phyloP scores from a whole-genome alignment of 2,113 vertebrate species.

The Channa maculata region DNA sequence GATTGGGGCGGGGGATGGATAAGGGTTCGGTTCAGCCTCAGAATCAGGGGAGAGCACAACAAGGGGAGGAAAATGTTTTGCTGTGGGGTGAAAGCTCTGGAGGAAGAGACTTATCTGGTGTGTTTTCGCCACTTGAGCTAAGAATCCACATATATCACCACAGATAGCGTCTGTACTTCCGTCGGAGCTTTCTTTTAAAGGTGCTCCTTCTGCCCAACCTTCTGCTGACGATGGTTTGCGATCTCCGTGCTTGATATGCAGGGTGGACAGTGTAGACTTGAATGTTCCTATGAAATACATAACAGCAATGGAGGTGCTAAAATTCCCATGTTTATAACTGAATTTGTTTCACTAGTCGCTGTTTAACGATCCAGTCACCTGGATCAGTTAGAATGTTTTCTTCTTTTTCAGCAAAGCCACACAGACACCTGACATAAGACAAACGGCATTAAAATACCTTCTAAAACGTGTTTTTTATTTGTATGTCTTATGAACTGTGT shows the following conservation, averaged over 20 bases:
- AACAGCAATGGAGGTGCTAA: slow-evolving; percentile 69
- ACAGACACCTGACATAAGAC: slow-evolving; percentile 74
- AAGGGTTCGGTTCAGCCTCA: slow-evolving; percentile 42
- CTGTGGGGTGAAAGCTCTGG: slow-evolving; percentile 55
- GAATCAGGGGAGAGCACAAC: slow-evolving; percentile 43
- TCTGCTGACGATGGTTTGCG: slow-evolving; percentile 60
- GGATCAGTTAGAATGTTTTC: slow-evolving; percentile 62
- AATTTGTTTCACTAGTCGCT: slow-evolving; percentile 62
- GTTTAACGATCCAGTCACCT: slow-evolving; percentile 61
- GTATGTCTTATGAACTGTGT: slow-evolving; percentile 71
- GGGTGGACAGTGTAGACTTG: slow-evolving; percentile 65
- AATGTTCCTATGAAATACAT: slow-evolving; percentile 72
- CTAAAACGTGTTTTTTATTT: slow-evolving; percentile 58
- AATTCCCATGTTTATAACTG: slow-evolving; percentile 59
- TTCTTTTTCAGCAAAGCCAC: slow-evolving; percentile 68
- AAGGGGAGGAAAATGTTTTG: slow-evolving; percentile 35
- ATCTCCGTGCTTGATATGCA: slow-evolving; percentile 59
- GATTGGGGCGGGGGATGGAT: slow-evolving; percentile 38
- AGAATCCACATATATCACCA: slow-evolving; percentile 68
- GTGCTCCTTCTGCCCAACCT: slow-evolving; percentile 63
- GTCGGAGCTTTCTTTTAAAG: slow-evolving; percentile 62
- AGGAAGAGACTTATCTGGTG: slow-evolving; percentile 65
- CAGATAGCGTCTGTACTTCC: slow-evolving; percentile 59
- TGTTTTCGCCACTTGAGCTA: slow-evolving; percentile 65
- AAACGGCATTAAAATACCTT: slow-evolving; percentile 71